Evolutionary conservation across 2,113 vertebrate genomes (phyloP).

Genomic region (Thinocorus orbignyianus): DNA sequence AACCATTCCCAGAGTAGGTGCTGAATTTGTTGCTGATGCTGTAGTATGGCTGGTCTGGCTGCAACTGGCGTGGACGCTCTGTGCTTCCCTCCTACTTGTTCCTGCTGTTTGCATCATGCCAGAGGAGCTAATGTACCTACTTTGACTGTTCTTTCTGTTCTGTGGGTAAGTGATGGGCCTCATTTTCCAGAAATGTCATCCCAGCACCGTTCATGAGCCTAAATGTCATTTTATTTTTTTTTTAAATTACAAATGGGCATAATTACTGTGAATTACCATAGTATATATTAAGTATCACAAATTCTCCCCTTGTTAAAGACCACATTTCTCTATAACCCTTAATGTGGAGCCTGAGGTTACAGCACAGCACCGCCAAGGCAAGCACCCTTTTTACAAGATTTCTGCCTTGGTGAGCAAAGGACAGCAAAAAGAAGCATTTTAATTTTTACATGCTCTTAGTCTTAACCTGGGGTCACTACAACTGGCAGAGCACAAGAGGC

Average conservation of each 20-base stretch:
- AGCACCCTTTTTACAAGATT: background rate
- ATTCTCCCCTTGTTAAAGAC: background rate
- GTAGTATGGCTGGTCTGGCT: rapidly evolving
- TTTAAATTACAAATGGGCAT: background rate
- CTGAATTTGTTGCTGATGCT: background rate
- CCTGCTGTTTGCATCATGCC: background rate
- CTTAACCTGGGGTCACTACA: background rate
- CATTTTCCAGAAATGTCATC: background rate
- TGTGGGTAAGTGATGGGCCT: background rate
- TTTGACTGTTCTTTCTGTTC: background rate
- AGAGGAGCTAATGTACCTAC: background rate
- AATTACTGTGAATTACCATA: background rate
- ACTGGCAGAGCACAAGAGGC: background rate
- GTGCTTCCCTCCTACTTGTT: background rate
- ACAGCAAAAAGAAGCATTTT: background rate
- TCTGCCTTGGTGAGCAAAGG: background rate
- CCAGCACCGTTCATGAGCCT: background rate
- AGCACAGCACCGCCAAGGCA: background rate
- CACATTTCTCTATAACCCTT: background rate
- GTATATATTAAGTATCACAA: background rate
- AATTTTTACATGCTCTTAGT: background rate
- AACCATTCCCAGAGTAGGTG: rapidly evolving
- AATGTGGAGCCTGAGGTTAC: background rate
- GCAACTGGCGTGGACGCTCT: rapidly evolving
- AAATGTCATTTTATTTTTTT: background rate